Base-by-base conservation (phyloP, 2,888 invertebrate species). In the Agonopterix arenella region DNA sequence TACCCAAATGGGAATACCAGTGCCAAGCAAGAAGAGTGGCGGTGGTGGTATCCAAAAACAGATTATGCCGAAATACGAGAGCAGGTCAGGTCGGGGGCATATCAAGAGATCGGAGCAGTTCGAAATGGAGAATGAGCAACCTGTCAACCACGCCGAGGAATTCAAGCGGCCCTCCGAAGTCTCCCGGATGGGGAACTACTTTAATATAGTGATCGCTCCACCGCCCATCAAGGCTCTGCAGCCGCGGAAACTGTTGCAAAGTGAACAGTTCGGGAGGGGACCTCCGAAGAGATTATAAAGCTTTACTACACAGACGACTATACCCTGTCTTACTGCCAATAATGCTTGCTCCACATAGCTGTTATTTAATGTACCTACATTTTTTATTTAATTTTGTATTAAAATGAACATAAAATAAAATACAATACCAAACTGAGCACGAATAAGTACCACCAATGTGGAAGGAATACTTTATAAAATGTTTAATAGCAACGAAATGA, bases 1-100 rank as follows among this genome's bases (percentile, higher is more conserved):
- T 54, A 89, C 88, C 5, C 88, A 89, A 71, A 88, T 89, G 85
- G 88, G 88, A 2, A 86, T 89, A 58, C 88, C 88, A 38, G 80
- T 89, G 1, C 80, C 84, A 13, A 73, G 66, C 7, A 81, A 78
- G 55, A 69, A 73, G 52, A 54, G 69, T 7, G 70, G 70, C 2
- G 40, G 11, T 11, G 43, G n/a, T 11, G 5, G n/a, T n/a, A 40
- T 3, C 40, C 9, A 10, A n/a, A 76, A 73, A 43, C 44, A 57
- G 2, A 44, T 52, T 2, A 44, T 59, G 13, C 47, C 57, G 10
- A 77, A 75, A 53, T 76, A 72, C 53, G 41, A 52, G 1, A 50
- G 56, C 37, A 60, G 62, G 49, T 28, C 60, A 4, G 54, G 61
- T 9, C 70, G 73, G 11, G 55, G 55, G 8, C n/a, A n/a, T 2